Evolutionary conservation across 1,140 invertebrate genomes (phyloP).

Genomic region (Periplaneta americana): DNA sequence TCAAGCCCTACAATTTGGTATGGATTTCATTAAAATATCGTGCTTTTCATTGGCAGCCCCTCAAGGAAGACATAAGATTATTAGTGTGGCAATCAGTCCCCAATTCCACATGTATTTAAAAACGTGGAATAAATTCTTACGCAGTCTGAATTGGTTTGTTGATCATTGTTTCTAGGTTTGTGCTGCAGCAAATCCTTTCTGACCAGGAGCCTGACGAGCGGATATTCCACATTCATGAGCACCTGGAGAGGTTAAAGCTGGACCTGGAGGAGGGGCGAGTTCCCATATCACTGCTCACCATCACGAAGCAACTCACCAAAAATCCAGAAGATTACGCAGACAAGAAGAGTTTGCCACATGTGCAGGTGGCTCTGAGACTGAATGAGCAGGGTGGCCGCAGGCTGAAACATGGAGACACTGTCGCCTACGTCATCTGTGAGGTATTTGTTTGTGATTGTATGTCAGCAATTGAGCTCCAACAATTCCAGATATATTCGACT

Average conservation of each 20-base stretch:
- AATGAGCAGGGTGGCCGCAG: constrained; percentile 75
- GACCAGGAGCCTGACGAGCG: constrained; percentile 73
- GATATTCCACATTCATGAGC: constrained; percentile 73
- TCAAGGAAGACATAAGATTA: not conserved
- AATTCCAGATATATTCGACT: too few relatives aligned
- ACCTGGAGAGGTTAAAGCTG: constrained; percentile 59
- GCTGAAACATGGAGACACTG: constrained; percentile 89
- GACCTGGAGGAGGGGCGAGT: constrained; percentile 63
- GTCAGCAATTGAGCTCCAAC: too few relatives aligned
- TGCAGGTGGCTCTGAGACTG: constrained; percentile 75
- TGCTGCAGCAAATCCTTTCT: constrained; percentile 80
- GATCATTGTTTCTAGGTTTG: constrained; percentile 44
- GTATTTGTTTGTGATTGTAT: too few relatives aligned
- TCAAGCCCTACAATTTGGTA: too few relatives aligned
- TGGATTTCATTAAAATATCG: too few relatives aligned
- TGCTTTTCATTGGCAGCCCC: too few relatives aligned
- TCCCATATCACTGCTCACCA: constrained; percentile 71
- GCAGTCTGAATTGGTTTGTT: not conserved
- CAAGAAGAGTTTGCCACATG: constrained; percentile 80
- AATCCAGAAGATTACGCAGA: constrained; percentile 91
- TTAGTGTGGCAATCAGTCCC: not conserved
- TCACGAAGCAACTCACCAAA: constrained; percentile 95
- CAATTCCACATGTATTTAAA: not conserved
- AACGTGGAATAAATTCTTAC: not conserved
- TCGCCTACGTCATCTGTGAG: constrained; percentile 93